Percentiles rank a stretch among this genome's conserved stretches.
These are phyloP conservation scores for Channallabes apus DNA, from an alignment of 2,797 vertebrate species.

Conservation along the genomic window DNA sequence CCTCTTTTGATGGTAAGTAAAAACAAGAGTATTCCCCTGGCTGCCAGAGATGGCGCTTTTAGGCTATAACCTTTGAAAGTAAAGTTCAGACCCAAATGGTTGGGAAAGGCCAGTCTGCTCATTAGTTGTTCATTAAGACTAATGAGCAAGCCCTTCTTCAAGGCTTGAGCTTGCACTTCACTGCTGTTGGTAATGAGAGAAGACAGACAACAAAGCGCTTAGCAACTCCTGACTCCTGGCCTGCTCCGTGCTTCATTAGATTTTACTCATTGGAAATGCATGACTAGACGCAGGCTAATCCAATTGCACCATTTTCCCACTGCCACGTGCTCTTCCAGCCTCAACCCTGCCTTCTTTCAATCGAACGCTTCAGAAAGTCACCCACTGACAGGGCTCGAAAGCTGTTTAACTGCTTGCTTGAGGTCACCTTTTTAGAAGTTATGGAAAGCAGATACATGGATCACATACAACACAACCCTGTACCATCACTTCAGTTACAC, in stretches of 20 bases:
- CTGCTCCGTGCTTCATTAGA: slow-evolving; percentile 47
- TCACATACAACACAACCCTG: slow-evolving; percentile 25
- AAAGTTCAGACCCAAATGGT: slow-evolving; percentile 35
- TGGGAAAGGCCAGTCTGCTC: slow-evolving; percentile 24
- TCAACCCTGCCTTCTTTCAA: not conserved
- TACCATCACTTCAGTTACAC: slow-evolving; percentile 31
- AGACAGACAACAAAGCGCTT: slow-evolving; percentile 52
- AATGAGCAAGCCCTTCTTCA: slow-evolving; percentile 42
- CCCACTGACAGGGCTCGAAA: slow-evolving; percentile 2
- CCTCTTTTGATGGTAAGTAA: not conserved
- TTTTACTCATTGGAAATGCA: slow-evolving; percentile 56
- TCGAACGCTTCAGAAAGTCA: slow-evolving; percentile 33
- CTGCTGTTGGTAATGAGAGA: slow-evolving; percentile 42
- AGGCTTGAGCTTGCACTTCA: slow-evolving; percentile 32
- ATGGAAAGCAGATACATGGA: not conserved
- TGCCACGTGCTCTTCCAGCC: not conserved
- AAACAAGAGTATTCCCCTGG: not conserved
- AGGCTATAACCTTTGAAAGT: slow-evolving; percentile 31
- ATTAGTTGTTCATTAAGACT: slow-evolving; percentile 40
- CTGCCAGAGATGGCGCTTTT: slow-evolving; percentile 25
- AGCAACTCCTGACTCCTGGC: slow-evolving; percentile 36
- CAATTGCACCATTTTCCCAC: slow-evolving; percentile 41
- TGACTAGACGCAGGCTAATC: slow-evolving; percentile 52
- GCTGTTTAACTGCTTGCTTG: not conserved
- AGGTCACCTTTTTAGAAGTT: slow-evolving; percentile 23